Conservation (phyloP, 30 jellyfish, hydroid and myxozoan genomes). For the Hydractinia symbiolongicarpus region DNA sequence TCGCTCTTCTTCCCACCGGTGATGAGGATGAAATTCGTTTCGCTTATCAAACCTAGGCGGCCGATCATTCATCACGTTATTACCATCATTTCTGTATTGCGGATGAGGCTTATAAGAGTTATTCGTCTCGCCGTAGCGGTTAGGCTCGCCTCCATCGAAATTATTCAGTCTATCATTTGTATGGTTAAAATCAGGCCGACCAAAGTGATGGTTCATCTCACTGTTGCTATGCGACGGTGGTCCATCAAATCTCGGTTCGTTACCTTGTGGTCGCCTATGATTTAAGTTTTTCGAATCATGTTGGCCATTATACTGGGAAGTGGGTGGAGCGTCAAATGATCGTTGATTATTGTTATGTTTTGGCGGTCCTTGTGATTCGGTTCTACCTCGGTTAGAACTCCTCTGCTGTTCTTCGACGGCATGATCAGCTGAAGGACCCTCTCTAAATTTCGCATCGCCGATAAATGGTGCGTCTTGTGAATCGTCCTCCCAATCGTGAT, state of each 20-base stretch:
- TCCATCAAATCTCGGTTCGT: conserved; percentile 7
- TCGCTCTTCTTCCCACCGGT: conserved; percentile 30
- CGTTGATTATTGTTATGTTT: background rate
- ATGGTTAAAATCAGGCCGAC: no score
- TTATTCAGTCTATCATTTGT: no score
- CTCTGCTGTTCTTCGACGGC: background rate
- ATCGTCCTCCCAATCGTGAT: conserved; percentile 41
- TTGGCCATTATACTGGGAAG: no score
- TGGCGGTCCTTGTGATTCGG: background rate
- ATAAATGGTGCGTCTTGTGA: conserved; percentile 25
- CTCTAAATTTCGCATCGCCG: background rate
- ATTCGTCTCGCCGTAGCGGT: background rate
- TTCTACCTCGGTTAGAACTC: background rate
- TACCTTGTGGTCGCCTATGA: background rate
- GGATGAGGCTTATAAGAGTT: background rate
- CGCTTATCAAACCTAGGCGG: background rate
- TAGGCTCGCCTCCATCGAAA: background rate
- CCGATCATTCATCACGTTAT: background rate
- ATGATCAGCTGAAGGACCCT: background rate
- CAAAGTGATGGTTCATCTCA: no score
- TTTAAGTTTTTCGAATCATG: no score
- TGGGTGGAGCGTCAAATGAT: background rate
- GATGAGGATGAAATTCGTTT: conserved; percentile 12
- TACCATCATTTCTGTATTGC: background rate
- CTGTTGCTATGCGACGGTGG: background rate